Base-by-base conservation (phyloP, 2,113 vertebrate species). In the Epinephelus lanceolatus region DNA sequence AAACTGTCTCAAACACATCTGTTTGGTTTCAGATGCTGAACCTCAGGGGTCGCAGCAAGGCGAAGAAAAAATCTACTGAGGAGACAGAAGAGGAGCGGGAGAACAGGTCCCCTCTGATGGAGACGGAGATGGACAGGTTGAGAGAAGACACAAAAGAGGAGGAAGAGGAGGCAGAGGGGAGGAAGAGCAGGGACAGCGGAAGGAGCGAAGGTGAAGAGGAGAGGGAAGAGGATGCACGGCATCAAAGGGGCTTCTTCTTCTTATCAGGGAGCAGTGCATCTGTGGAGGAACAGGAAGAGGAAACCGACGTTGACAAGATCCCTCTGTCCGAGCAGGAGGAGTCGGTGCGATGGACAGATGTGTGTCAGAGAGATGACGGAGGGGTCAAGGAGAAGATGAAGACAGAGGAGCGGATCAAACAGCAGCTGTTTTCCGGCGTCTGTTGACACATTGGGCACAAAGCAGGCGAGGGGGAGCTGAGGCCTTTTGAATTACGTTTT, bases 391-490 rank as follows among this genome's bases (percentile, higher is more conserved):
- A 88, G 78, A 86, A 86, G 7, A 71, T 61, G 72, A 90, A 84
- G 80, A 70, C n/a, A 17, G 92, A 94, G 1, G 93, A 93, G 75
- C 65, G 74, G 33, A 89, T 95, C 86, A 92, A 83, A 76, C 90
- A 87, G 72, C 94, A 94, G 88, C 90, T 95, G 75, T 95, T 95
- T 87, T 95, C 95, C 3, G 94, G 95, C 0, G 93, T 95, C 11
- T 95, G 95, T 88, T 95, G 92, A 95, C 83, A 78, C 30, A 66
- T 70, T 42, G 55, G 78, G 71, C 25, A 53, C 63, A 62, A 61
- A 67, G 45, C 2, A 2, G 33, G 42, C 1, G 27, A 30, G 76
- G 23, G 40, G 59, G 2, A 75, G 72, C 49, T 18, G 40, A 85
- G 78, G 47, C 45, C 76, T 62, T 66, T 75, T 81, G 69, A 80